Evolutionary conservation across 2,888 invertebrate genomes (phyloP), one percentile per base, ranked within the genome.

Genomic region (Piscicola geometra): DNA sequence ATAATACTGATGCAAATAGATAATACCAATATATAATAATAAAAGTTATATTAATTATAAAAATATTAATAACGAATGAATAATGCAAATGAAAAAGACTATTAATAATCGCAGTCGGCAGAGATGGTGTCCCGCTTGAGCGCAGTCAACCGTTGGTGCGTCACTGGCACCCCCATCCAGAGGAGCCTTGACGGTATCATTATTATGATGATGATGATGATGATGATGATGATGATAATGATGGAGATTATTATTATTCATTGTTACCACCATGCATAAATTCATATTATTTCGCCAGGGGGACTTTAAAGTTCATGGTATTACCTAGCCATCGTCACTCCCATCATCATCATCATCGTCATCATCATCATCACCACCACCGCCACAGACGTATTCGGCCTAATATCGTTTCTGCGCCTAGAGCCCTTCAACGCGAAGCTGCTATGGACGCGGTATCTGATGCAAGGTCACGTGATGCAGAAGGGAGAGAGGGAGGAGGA

Each of bases 121-220:
- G 86, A 88, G 80, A 90, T 91, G 90, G 89, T 90, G 0, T 82
- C 86, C 68, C 85, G 87, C 78, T 83, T 91, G 60, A 81, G 82
- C 78, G 89, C 90, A 12, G 83, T 88, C 0, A 89, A 90, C 84
- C 88, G 90, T 69, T 92, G 92, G 92, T 86, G 86, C 82, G 85
- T 87, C 0, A 91, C 91, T 2, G 92, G 92, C 32, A 92, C 92
- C 0, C 90, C 91, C 0, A 87, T 90, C 71, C 89, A 90, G 81
- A 88, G 88, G 75, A 86, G 87, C 30, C 83, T 89, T 28, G 86
- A 88, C 81, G 89, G 89, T 87, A n/a, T n/a, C n/a, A n/a, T n/a
- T n/a, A n/a, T n/a, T n/a, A n/a, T n/a, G n/a, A n/a, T n/a, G n/a
- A n/a, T n/a, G n/a, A n/a, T n/a, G n/a, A n/a, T n/a, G n/a, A n/a